Conservation (phyloP, 2,888 invertebrate genomes). For the Alsophila aescularia region DNA sequence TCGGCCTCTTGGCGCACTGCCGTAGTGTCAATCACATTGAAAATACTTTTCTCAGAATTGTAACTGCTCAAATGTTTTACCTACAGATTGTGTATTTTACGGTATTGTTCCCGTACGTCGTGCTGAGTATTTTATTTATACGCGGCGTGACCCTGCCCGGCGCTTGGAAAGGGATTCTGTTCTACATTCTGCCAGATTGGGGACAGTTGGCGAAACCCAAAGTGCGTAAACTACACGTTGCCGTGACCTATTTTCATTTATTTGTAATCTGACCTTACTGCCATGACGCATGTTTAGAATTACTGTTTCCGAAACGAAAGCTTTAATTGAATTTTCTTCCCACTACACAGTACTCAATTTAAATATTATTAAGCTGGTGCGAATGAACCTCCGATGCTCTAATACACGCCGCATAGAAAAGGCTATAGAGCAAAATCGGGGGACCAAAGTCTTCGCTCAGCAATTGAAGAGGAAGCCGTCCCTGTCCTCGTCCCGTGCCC, state of each 20-base stretch:
- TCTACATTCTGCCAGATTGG: constrained; percentile 93
- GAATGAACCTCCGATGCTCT: no score
- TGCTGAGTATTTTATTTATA: constrained; percentile 88
- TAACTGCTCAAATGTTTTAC: constrained; percentile 33
- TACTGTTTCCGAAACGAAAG: no score
- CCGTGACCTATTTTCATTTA: constrained; percentile 13
- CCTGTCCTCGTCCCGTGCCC: no score
- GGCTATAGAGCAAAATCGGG: no score
- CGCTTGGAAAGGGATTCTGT: constrained; percentile 89
- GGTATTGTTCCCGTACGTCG: constrained; percentile 91
- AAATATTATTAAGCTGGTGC: no score
- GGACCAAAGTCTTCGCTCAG: no score
- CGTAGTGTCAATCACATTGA: constrained; percentile 49
- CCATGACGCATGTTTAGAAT: no score
- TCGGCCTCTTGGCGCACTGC: constrained; percentile 54
- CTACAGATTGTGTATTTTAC: constrained; percentile 91
- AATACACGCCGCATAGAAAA: no score
- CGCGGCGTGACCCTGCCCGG: constrained; percentile 93
- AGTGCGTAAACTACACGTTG: constrained; percentile 65
- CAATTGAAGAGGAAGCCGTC: no score
- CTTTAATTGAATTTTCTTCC: no score
- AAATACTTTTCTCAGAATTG: constrained; percentile 38
- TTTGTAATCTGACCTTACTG: constrained; percentile 1
- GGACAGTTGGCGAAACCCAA: constrained; percentile 89
- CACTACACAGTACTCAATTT: no score